Evolutionary conservation across 1,140 invertebrate species (phyloP).

Genomic region (Oryzaephilus surinamensis): DNA sequence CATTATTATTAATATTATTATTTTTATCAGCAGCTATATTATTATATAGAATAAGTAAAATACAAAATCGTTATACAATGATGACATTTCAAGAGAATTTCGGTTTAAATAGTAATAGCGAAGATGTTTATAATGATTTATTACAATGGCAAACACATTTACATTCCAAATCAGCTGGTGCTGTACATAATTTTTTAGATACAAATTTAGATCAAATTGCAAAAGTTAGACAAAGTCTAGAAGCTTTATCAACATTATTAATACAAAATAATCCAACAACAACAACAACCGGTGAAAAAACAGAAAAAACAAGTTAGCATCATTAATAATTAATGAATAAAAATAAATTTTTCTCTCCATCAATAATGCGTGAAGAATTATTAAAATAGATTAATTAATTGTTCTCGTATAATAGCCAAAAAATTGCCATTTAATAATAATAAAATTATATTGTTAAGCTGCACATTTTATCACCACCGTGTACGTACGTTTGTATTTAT

Average conservation of each 20-base stretch:
- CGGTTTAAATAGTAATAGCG: conserved; percentile 8
- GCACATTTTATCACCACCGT: too few species aligned
- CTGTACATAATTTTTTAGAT: conserved; percentile 49
- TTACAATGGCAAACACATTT: conserved; percentile 47
- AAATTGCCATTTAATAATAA: too few species aligned
- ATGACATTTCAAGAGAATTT: conserved; percentile 23
- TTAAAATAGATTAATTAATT: too few species aligned
- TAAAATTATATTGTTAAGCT: too few species aligned
- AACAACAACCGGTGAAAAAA: conserved; percentile 4
- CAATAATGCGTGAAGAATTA: too few species aligned
- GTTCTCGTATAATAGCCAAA: too few species aligned
- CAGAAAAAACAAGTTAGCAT: conserved; percentile 15
- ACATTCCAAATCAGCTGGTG: conserved; percentile 48
- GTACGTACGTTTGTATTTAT: too few species aligned
- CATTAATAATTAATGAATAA: too few species aligned
- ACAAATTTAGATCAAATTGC: conserved; percentile 50
- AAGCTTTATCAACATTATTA: conserved; percentile 48
- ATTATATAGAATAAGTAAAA: conserved; percentile 38
- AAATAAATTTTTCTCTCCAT: too few species aligned
- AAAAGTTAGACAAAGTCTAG: conserved; percentile 51
- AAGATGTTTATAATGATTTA: conserved; percentile 47
- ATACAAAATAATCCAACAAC: conserved; percentile 19
- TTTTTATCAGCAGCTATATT: conserved; percentile 39
- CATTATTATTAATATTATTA: conserved; percentile 36
- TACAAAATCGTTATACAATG: conserved; percentile 35